Conservation (phyloP, 2,113 vertebrate species). For the Callipepla squamata region DNA sequence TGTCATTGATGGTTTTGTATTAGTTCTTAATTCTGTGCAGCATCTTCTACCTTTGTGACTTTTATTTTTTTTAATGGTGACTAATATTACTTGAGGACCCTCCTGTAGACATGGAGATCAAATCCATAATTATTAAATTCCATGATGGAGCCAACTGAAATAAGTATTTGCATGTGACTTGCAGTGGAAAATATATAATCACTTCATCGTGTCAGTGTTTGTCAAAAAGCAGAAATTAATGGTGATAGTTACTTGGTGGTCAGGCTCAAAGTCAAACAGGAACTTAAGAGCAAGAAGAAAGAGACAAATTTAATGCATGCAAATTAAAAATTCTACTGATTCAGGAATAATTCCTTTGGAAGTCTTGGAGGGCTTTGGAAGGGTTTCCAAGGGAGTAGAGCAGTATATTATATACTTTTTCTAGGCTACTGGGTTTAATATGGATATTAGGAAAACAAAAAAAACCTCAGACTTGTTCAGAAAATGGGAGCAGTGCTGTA, state of each 20-base stretch:
- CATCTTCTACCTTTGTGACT: not conserved
- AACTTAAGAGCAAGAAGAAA: not conserved
- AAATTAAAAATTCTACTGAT: slow-evolving; percentile 33
- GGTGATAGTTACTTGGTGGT: slow-evolving; percentile 18
- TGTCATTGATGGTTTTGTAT: not conserved
- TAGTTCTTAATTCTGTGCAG: not conserved
- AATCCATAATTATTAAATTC: slow-evolving; percentile 1
- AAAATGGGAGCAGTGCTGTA: not conserved
- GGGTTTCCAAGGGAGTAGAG: not conserved
- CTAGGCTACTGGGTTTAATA: not conserved
- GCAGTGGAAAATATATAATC: slow-evolving; percentile 24
- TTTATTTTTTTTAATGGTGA: not conserved
- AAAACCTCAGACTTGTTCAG: not conserved
- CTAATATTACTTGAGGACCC: not conserved
- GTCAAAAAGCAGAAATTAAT: slow-evolving; percentile 40
- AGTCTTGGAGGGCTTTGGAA: not conserved
- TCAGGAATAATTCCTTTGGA: not conserved
- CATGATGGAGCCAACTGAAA: not conserved
- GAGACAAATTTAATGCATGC: not conserved
- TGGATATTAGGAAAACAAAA: not conserved
- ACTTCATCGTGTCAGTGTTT: not conserved
- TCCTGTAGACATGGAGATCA: not conserved
- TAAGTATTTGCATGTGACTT: not conserved
- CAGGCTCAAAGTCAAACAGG: slow-evolving; percentile 38
- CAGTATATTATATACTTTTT: not conserved